Base-by-base conservation (phyloP, 2,113 vertebrate genomes). In the Grammomys dolichurus region DNA sequence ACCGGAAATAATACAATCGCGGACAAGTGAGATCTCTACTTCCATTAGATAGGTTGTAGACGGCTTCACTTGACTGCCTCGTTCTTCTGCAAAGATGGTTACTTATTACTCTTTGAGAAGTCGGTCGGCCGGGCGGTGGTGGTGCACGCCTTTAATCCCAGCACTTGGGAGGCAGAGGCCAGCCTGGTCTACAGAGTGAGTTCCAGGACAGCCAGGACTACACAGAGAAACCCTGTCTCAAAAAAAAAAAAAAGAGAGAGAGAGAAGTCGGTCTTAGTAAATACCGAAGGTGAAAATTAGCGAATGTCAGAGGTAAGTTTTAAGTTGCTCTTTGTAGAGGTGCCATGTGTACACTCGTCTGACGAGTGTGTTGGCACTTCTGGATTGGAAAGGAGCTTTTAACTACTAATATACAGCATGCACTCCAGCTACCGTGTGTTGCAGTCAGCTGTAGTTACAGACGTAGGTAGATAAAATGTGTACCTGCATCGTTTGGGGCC, bases 251-350 rank as follows among this genome's bases (percentile, higher is more conserved):
- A n/a, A n/a, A n/a, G n/a, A n/a, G n/a, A n/a, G n/a, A n/a, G n/a
- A n/a, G 36, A 85, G 81, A 90, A 90, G 60, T 78, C 12, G 14
- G 8, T 67, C 26, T 89, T 36, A 75, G 58, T n/a, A 77, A 91
- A 73, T 91, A 77, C 69, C 78, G 65, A 77, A 86, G 81, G 70
- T 60, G 81, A 89, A 93, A 92, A 86, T 63, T 22, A n/a, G 14
- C 54, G 46, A 86, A 72, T 14, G 11, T 36, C 58, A 48, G 43
- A 33, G 7, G 78, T 91, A 40, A 89, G 26, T 87, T 95, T 91
- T 51, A 40, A 78, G 31, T 73, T 95, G 58, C 43, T 60, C 20
- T 48, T 2, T 87, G 65, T 19, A 78, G 65, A 91, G 67, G 1
- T 17, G 60, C 58, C 33, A 65, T 90, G 4, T 70, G 1, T 87